Conservation (phyloP, 2,888 invertebrate species). For the Sinelater perroti region DNA sequence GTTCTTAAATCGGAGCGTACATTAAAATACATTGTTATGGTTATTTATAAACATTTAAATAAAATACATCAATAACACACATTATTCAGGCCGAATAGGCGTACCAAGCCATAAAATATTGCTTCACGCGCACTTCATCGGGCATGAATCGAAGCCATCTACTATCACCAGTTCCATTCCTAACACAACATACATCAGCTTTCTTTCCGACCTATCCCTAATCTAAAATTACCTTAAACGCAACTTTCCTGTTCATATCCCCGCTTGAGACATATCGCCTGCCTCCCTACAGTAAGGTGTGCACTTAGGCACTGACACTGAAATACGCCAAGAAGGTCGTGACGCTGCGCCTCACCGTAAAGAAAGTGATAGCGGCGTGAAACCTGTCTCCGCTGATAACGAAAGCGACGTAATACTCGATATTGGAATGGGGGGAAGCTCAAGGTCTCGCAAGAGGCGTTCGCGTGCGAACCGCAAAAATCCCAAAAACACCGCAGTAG, state of each 20-base stretch:
- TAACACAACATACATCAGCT: too few relatives aligned
- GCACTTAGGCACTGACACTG: slow-evolving; percentile 39
- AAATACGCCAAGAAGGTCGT: slow-evolving; percentile 31
- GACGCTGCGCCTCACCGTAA: slow-evolving; percentile 34
- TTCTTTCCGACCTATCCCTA: too few relatives aligned
- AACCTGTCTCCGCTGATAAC: slow-evolving; percentile 35
- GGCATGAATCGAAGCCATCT: slow-evolving; percentile 26
- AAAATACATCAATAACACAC: too few relatives aligned
- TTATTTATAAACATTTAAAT: too few relatives aligned
- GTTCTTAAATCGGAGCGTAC: too few relatives aligned
- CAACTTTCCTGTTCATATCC: too few relatives aligned
- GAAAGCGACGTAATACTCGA: slow-evolving; percentile 41
- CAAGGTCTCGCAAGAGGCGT: slow-evolving; percentile 45
- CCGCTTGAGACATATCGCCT: too few relatives aligned
- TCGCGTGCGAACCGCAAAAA: slow-evolving; percentile 42
- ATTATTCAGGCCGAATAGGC: slow-evolving; percentile 8
- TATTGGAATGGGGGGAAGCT: slow-evolving; percentile 42
- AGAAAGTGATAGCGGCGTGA: slow-evolving; percentile 25
- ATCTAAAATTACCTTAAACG: too few relatives aligned
- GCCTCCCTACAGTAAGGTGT: slow-evolving; percentile 38
- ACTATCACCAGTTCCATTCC: too few relatives aligned
- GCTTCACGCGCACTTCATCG: slow-evolving; percentile 16
- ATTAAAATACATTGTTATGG: too few relatives aligned
- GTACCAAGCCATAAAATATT: slow-evolving; percentile 28
- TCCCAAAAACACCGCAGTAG: slow-evolving; percentile 36